Conservation (phyloP, 2,797 vertebrate species). For the Sebastes nivosus region DNA sequence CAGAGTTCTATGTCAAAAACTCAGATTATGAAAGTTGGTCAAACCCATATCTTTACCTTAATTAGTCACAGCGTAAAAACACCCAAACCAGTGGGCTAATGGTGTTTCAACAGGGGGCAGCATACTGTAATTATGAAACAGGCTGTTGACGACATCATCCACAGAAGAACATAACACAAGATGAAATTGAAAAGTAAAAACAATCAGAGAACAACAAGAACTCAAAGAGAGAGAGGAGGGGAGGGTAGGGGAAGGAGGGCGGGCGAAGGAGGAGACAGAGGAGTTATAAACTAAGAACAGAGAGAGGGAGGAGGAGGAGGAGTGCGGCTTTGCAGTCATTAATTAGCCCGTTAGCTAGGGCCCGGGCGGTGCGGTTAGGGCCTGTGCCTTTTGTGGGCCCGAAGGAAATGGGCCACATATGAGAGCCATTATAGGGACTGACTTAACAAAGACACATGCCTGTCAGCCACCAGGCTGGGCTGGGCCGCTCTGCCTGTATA, state of each 20-base stretch:
- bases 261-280: constrained; percentile 50
- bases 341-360: constrained; percentile 83
- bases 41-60: background rate
- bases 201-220: constrained; percentile 35
- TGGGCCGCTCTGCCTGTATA: constrained; percentile 67
- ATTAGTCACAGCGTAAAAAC: constrained; percentile 1
- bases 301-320: constrained; percentile 61
- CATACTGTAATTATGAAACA: background rate
- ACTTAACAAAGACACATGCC: constrained; percentile 95
- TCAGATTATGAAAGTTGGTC: background rate
- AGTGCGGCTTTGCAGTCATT: constrained; percentile 79
- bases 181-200: constrained; percentile 31
- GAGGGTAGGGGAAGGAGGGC: constrained; percentile 1
- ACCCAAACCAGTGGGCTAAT: background rate
- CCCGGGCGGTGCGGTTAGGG: constrained; percentile 81
- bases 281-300: constrained; percentile 74
- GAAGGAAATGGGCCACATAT: constrained; percentile 92
- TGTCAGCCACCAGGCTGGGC: constrained; percentile 92
- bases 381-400: constrained; percentile 87
- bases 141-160: background rate
- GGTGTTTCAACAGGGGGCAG: background rate
- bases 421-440: constrained; percentile 92
- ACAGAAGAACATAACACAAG: background rate
- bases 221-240: constrained; percentile 16
- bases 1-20: background rate